Evolutionary conservation across 2,888 invertebrate genomes (phyloP), one percentile per base, ranked within the genome.

Genomic region (Bellardia pandia): DNA sequence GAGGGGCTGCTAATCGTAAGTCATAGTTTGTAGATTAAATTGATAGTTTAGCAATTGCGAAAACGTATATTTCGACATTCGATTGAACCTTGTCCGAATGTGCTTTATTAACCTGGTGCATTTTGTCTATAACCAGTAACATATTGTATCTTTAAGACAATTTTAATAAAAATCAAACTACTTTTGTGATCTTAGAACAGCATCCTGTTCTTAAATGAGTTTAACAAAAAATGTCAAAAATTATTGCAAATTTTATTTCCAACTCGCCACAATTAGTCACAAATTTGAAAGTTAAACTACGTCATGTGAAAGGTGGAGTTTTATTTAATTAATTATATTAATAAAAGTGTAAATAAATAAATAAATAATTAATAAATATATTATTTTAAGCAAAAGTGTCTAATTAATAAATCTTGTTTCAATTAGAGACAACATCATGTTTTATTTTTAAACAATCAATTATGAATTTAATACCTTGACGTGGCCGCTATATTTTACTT

Each of bases 321-420:
- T 51, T 42, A 42, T 72, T 23, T 42, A 33, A 33, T 74, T 74
- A 74, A 60, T 74, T 60, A 33, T 33, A 45, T 60, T 42, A 60
- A 14, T 16, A 45, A 74, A 33, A 60, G 1, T n/a, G 23, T 23
- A 23, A 23, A 23, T 1, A 23, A 23, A 23, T 23, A 23, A 23
- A 45, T 33, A 42, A 64, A 64, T 64, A 60, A 45, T 33, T 60
- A 64, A 64, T 64, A 33, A 45, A 33, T 60, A 74, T 4, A 74
- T 74, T 30, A 60, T 74, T 60, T 30, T 60, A 33, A 74, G 74
- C 45, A 60, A 33, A 74, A 14, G 58, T 40, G n/a, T 60, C n/a
- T 42, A 48, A 62, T 37, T 48, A 75, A 62, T 62, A 75, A 75
- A 62, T 75, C 48, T 51, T 62, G 60, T 51, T 75, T 56, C 45